Conservation (phyloP, 2,113 vertebrate genomes). For the Hemicordylus capensis region DNA sequence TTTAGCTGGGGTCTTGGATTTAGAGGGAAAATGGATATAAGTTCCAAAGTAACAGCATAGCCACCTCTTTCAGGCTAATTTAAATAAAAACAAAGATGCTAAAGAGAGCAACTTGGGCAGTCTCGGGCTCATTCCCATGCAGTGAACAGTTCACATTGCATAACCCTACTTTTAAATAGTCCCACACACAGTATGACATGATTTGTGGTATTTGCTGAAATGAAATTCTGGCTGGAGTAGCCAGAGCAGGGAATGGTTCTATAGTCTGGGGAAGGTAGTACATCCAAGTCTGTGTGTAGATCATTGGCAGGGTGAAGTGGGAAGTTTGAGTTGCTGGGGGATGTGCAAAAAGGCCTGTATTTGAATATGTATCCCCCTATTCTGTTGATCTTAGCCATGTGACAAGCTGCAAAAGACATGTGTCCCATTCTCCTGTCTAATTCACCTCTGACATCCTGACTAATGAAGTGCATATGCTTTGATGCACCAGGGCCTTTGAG, state of each 20-base stretch:
- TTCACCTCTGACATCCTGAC: no score
- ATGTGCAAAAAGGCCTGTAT: constrained; percentile 44
- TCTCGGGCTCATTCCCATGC: constrained; percentile 46
- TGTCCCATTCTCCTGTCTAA: not conserved
- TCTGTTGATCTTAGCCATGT: constrained; percentile 19
- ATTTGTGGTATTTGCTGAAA: constrained; percentile 67
- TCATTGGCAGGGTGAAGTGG: constrained; percentile 60
- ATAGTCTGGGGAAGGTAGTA: constrained; percentile 51
- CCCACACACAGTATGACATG: constrained; percentile 47
- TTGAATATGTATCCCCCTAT: constrained; percentile 12
- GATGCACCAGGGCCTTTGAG: no score
- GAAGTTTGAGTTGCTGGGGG: constrained; percentile 52
- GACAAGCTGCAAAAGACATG: constrained; percentile 16
- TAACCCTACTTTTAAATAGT: constrained; percentile 53
- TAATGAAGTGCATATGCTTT: no score
- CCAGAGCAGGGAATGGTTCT: constrained; percentile 56
- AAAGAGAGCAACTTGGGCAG: constrained; percentile 61
- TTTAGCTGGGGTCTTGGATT: not conserved
- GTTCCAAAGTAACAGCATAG: constrained; percentile 51
- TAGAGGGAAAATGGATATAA: constrained; percentile 47
- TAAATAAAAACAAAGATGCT: constrained; percentile 52
- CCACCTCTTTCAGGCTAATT: constrained; percentile 61
- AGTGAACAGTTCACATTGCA: constrained; percentile 47
- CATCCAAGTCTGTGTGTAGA: constrained; percentile 68
- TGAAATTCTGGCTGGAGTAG: constrained; percentile 56